Base-by-base conservation (phyloP, 2,113 vertebrate species). In the Phycodurus eques region DNA sequence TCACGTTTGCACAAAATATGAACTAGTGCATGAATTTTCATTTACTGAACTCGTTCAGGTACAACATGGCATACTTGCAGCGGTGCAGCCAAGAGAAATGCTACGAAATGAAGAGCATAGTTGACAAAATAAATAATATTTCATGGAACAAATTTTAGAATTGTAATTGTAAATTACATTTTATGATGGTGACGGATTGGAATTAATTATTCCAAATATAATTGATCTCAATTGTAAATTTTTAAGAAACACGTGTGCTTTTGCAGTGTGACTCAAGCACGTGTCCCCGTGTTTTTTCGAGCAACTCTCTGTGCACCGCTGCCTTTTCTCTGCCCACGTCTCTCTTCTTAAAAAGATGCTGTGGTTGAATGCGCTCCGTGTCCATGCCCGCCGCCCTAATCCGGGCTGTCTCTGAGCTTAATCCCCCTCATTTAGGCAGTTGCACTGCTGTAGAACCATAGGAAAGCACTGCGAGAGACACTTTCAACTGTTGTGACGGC, bases 351-450 rank as follows among this genome's bases (percentile, higher is more conserved):
- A 92, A 89, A 84, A 88, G 84, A 77, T 84, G 87, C 59, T 80
- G 75, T 91, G 86, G 80, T 87, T 86, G 78, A 92, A 90, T 81
- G 89, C 87, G 75, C 75, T 81, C 91, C 87, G 80, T 86, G 86
- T 91, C 92, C 89, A 92, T 80, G 88, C 86, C 88, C 72, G 68
- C 70, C 73, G 46, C 90, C 85, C 77, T 88, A 84, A 85, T 90
- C 81, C 92, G 88, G 89, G 76, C 80, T 76, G 91, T 81, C 86
- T 90, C 74, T 90, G 90, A 93, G 83, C 83, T 85, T 93, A 93
- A 92, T 84, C 86, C 89, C 77, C 80, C 90, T 83, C 91, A 87
- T 89, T 91, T 85, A 91, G 93, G 88, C 82, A 91, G 88, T 87
- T 88, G 88, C 87, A 92, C 71, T 91, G 85, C 73, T 67, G 79